Conservation (phyloP, 2,888 invertebrate species). For the Deilephila elpenor region DNA sequence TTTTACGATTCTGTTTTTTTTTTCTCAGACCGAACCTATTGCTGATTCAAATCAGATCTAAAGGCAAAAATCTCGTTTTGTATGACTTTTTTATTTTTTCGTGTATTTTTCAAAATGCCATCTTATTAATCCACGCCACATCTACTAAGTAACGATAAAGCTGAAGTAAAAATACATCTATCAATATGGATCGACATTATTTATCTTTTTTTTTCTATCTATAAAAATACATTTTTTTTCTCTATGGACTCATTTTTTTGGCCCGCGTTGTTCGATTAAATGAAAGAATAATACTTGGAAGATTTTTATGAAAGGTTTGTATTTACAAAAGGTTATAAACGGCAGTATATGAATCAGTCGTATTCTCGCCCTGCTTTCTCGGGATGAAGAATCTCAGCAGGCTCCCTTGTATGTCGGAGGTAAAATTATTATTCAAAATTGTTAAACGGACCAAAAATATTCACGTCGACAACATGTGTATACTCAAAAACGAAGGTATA, state of each 20-base stretch:
- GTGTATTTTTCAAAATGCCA: neutral
- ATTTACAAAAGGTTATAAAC: conserved; percentile 23
- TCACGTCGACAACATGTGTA: conserved; percentile 1
- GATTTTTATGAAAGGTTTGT: neutral
- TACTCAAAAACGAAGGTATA: conserved; percentile 14
- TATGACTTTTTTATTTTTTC: neutral
- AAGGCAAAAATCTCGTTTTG: neutral
- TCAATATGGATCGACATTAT: conserved; percentile 15
- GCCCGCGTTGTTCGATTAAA: conserved; percentile 42
- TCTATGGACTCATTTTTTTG: conserved; percentile 50
- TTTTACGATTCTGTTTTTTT: neutral
- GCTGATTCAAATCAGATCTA: too few species aligned
- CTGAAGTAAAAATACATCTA: conserved; percentile 22
- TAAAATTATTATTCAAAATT: neutral
- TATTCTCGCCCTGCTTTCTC: neutral
- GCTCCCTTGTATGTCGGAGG: neutral
- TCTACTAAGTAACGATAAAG: conserved; percentile 22
- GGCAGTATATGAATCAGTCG: conserved; percentile 22
- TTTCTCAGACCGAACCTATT: neutral
- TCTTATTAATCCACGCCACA: conserved; percentile 10
- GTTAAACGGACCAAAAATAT: conserved; percentile 23
- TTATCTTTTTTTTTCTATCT: conserved; percentile 34
- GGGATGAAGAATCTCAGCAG: too few species aligned
- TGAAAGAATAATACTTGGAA: conserved; percentile 9
- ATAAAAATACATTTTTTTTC: conserved; percentile 49